These are phyloP conservation scores for Melanchra persicariae DNA, from an alignment of 2,888 invertebrate species.

Conservation along the genomic window DNA sequence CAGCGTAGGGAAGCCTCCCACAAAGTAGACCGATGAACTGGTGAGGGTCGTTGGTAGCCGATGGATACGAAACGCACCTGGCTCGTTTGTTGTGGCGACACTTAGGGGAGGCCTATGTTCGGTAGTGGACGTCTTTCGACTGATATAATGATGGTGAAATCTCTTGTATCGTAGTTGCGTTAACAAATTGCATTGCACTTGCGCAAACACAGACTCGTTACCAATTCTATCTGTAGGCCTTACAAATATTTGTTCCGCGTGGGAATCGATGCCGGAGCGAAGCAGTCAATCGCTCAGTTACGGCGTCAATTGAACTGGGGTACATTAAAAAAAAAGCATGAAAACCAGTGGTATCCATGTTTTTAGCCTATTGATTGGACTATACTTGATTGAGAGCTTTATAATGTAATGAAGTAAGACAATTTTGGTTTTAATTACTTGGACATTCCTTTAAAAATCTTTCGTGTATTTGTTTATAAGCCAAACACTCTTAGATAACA, in stretches of 20 bases:
- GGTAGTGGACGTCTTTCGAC: too few relatives aligned
- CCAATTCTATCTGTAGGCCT: constrained; percentile 15
- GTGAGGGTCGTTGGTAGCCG: too few relatives aligned
- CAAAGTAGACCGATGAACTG: too few relatives aligned
- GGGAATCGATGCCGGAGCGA: constrained; percentile 11
- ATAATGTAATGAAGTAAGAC: background rate
- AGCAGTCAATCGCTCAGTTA: constrained; percentile 9
- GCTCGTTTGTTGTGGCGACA: too few relatives aligned
- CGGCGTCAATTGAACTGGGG: background rate
- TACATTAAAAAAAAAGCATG: constrained; percentile 3
- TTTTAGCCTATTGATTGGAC: background rate
- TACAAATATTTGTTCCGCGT: constrained; percentile 24
- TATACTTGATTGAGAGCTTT: background rate
- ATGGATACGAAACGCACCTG: too few relatives aligned
- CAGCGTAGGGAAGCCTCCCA: too few relatives aligned
- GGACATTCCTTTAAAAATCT: too few relatives aligned
- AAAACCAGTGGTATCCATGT: too few relatives aligned
- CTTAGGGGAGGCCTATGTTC: too few relatives aligned
- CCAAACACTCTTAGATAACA: too few relatives aligned
- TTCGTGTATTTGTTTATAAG: too few relatives aligned
- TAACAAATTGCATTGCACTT: constrained; percentile 16
- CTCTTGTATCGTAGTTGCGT: background rate
- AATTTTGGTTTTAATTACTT: background rate
- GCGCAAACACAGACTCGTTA: constrained; percentile 1
- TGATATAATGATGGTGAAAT: too few relatives aligned